Percentiles rank a stretch among this genome's conserved stretches.
Evolutionary conservation across 2,888 invertebrate genomes (phyloP).

Genomic region (Drosophila neonasuta): DNA sequence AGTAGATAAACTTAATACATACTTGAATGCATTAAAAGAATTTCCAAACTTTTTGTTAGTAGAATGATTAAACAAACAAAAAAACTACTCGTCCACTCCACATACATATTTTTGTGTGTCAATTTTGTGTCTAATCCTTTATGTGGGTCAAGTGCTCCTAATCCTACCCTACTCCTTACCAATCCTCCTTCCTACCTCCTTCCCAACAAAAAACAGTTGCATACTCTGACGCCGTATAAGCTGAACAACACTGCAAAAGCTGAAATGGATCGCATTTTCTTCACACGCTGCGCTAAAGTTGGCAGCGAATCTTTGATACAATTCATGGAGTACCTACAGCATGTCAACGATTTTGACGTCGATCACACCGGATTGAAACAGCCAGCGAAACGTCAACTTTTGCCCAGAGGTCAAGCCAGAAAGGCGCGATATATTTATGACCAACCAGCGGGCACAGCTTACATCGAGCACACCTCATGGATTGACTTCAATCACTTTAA

Average conservation of each 20-base stretch:
- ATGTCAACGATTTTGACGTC: conserved; percentile 83
- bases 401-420: conserved; percentile 88
- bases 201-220: conserved; percentile 43
- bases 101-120: conserved; percentile 25
- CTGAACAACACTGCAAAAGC: conserved; percentile 91
- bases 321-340: conserved; percentile 68
- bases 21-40: conserved; percentile 17
- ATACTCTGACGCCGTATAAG: conserved; percentile 49
- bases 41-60: conserved; percentile 3
- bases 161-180: conserved; percentile 10
- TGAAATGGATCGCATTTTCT: conserved; percentile 89
- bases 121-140: conserved; percentile 52
- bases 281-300: conserved; percentile 94
- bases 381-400: conserved; percentile 65
- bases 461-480: conserved; percentile 94
- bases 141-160: conserved; percentile 31
- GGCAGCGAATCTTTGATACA: conserved; percentile 95
- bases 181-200: conserved; percentile 18
- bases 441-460: conserved; percentile 89
- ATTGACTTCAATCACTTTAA: conserved; percentile 92
- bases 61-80: conserved; percentile 1
- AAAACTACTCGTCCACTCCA: conserved; percentile 4
- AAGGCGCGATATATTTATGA: conserved; percentile 86
- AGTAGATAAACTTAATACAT: conserved; percentile 14
- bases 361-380: conserved; percentile 83